Percentiles rank a stretch among this genome's conserved stretches.
These are phyloP conservation scores for Datnioides undecimradiatus DNA, from an alignment of 2,113 vertebrate genomes.

Conservation along the genomic window DNA sequence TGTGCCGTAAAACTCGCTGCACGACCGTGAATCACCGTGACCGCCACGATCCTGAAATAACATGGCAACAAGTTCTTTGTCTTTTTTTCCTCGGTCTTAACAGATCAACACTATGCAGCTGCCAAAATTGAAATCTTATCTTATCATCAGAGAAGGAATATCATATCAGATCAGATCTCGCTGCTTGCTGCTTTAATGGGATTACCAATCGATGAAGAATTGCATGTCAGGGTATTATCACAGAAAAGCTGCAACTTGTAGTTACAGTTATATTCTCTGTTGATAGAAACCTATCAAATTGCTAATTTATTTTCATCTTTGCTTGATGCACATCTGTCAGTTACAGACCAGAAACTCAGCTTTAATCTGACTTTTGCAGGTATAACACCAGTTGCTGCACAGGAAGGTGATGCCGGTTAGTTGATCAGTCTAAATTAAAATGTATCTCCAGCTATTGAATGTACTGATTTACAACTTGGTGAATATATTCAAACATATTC, in stretches of 20 bases:
- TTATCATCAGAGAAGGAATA: background rate
- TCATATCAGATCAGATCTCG: too few species aligned
- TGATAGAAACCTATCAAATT: background rate
- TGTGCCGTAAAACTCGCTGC: background rate
- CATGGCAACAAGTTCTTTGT: background rate
- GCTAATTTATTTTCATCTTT: background rate
- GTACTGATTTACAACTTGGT: too few species aligned
- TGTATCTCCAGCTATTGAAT: too few species aligned
- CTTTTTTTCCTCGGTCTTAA: background rate
- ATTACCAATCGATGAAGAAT: background rate
- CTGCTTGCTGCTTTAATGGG: background rate
- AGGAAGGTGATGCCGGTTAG: too few species aligned
- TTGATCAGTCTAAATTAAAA: too few species aligned
- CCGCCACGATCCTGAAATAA: background rate
- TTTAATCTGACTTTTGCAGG: too few species aligned
- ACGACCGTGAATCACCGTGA: background rate
- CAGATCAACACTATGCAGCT: background rate
- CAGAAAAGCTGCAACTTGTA: background rate
- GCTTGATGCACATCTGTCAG: background rate
- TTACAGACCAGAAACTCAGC: background rate
- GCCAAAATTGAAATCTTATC: background rate
- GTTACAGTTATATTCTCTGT: background rate
- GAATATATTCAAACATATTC: too few species aligned
- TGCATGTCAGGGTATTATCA: background rate
- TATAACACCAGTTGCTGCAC: too few species aligned